Percentiles rank a stretch among this genome's conserved stretches.
These are phyloP conservation scores for Eremophila alpestris DNA, from an alignment of 2,797 vertebrate genomes.

Conservation along the genomic window DNA sequence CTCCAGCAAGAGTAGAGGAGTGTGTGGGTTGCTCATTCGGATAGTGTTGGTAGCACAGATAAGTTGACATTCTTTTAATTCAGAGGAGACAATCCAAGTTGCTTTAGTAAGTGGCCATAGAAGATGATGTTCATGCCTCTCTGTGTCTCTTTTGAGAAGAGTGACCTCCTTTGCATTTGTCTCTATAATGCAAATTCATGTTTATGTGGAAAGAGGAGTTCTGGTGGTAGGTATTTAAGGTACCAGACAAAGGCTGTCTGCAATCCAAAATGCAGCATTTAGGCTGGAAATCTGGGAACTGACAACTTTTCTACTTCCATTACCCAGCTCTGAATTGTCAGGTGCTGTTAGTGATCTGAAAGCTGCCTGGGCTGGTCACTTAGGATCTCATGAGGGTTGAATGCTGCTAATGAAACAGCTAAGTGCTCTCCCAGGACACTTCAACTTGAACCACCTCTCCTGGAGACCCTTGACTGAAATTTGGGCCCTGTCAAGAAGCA, in stretches of 20 bases:
- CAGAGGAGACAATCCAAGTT: background rate
- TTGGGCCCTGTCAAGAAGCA: background rate
- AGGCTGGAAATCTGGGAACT: background rate
- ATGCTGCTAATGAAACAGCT: background rate
- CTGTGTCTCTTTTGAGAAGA: background rate
- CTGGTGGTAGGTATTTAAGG: background rate
- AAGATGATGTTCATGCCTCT: background rate
- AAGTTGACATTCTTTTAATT: background rate
- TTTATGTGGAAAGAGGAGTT: background rate
- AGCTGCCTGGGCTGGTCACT: background rate
- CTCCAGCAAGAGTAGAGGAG: background rate
- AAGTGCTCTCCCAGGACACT: background rate
- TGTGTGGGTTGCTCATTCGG: rapidly evolving
- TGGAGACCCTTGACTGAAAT: background rate
- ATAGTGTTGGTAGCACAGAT: background rate
- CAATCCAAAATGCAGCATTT: background rate
- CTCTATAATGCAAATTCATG: background rate
- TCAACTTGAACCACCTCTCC: background rate
- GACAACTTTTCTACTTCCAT: background rate
- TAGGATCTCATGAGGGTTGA: background rate
- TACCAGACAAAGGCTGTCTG: background rate
- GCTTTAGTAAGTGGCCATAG: background rate
- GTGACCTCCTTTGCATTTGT: background rate
- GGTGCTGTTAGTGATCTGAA: background rate
- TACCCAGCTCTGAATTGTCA: background rate